Base-by-base conservation (phyloP, 1,140 invertebrate species). In the Sminthurinus signatus region DNA sequence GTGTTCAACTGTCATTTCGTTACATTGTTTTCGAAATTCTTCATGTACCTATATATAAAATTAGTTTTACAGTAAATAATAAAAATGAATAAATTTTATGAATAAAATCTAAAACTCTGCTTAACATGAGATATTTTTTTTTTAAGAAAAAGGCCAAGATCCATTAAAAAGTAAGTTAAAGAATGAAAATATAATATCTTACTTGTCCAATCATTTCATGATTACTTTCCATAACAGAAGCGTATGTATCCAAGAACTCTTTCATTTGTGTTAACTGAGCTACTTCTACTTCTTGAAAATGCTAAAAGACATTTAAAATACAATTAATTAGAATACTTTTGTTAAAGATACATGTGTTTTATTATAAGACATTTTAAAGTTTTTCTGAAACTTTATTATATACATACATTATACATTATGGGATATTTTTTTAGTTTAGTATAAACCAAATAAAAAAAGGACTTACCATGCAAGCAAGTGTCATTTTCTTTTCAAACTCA, bases 401-500 rank as follows among this genome's bases (percentile, higher is more conserved):
- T n/a, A n/a, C n/a, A n/a, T n/a, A n/a, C n/a, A n/a, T n/a, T n/a
- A n/a, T n/a, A n/a, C n/a, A n/a, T n/a, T n/a, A n/a, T n/a, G n/a
- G n/a, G n/a, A n/a, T n/a, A n/a, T n/a, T n/a, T n/a, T n/a, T n/a
- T n/a, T n/a, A n/a, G n/a, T n/a, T n/a, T n/a, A n/a, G n/a, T n/a
- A 27, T 10, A 39, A 29, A 60, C 27, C 29, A n/a, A 23, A 50
- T 10, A 54, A 17, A 21, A 42, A 62, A 62, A 56, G 10, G 48
- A 73, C 74, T 76, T 81, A 88, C 86, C 78, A 87, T 88, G 79
- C 93, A 96, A 36, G 93, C 92, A 67, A 86, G 82, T 25, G 88
- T 88, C 93, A 97, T 96, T 80, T 93, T 94, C 65, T 85, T 85
- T 78, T 96, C 91, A 80, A 96, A 97, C 72, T 95, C 91, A 70